Base-by-base conservation (phyloP, 2,113 vertebrate species). In the Stictonetta naevosa region DNA sequence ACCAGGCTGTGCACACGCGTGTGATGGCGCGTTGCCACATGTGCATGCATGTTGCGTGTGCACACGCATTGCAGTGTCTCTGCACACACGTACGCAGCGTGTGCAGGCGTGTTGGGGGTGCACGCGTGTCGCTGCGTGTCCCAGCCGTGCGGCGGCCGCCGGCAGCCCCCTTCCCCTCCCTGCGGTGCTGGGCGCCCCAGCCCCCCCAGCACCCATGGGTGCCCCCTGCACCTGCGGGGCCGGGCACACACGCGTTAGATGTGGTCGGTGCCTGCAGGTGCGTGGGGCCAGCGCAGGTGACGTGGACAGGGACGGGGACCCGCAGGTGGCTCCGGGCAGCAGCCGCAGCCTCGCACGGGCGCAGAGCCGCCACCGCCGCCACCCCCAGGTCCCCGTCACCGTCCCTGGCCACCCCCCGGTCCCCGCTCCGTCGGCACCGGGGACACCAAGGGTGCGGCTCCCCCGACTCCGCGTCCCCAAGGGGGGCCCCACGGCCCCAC, bases 11-110 rank as follows among this genome's bases (percentile, higher is more conserved):
- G n/a, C 14, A 38, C 58, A 8, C 0, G 8, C 20, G 1, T 67
- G 62, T n/a, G 7, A 13, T 0, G 12, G 38, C 3, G 0, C 3
- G 82, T 21, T 6, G 26, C 48, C 20, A 2, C 16, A 1, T 9
- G 26, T 9, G 1, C 33, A 44, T 11, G 1, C 6, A 2, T 21
- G 12, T 46, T 6, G n/a, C 29, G 1, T 4, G 72, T 26, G 8
- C 25, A 7, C 0, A 3, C 3, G 3, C 33, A 40, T 31, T 5
- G 3, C 1, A 2, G 52, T 2, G 7, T 15, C 12, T 4, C 8
- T 10, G 59, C 3, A 1, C 52, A n/a, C 29, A 2, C 31, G 0
- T 13, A 20, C 40, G 4, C 46, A 10, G 50, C 2, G 3, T 2
- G 8, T 55, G 36, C 74, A 33, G 2, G 5, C 14, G 7, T n/a